These are phyloP conservation scores for Hyposoter didymator DNA, from an alignment of 2,888 invertebrate genomes.

Conservation along the genomic window DNA sequence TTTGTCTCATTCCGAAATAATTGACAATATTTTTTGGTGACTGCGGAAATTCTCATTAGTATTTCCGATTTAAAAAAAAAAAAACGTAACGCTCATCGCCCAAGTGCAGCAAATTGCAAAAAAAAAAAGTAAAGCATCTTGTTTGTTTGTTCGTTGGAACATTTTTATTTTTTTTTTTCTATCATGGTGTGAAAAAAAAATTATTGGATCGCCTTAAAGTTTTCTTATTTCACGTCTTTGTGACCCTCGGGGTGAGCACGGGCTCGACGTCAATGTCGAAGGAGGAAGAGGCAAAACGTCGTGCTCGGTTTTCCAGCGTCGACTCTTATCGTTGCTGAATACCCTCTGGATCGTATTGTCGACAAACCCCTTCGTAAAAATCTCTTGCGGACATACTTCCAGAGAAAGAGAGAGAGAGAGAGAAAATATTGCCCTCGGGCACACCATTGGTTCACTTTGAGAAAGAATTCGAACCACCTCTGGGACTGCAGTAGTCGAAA, in stretches of 20 bases:
- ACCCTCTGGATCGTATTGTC: conserved; percentile 52
- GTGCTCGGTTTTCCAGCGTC: conserved; percentile 43
- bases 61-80: neutral
- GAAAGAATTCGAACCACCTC: conserved; percentile 42
- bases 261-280: conserved; percentile 29
- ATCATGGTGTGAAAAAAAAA: neutral
- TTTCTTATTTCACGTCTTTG: conserved; percentile 2
- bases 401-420: neutral
- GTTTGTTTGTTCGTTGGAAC: neutral
- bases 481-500: conserved; percentile 42
- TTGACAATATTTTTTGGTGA: neutral
- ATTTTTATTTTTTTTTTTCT: neutral
- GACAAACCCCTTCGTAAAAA: conserved; percentile 41
- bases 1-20: neutral
- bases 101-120: neutral
- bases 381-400: conserved; percentile 9
- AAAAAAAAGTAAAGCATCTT: neutral
- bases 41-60: neutral
- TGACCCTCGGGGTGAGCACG: conserved; percentile 1
- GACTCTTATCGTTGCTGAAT: conserved; percentile 51
- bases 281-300: conserved; percentile 32
- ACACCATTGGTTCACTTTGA: conserved; percentile 32
- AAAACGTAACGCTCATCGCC: neutral
- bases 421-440: conserved; percentile 39
- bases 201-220: conserved; percentile 4